Conservation (phyloP, 2,113 vertebrate species). For the Setophaga kirtlandii region DNA sequence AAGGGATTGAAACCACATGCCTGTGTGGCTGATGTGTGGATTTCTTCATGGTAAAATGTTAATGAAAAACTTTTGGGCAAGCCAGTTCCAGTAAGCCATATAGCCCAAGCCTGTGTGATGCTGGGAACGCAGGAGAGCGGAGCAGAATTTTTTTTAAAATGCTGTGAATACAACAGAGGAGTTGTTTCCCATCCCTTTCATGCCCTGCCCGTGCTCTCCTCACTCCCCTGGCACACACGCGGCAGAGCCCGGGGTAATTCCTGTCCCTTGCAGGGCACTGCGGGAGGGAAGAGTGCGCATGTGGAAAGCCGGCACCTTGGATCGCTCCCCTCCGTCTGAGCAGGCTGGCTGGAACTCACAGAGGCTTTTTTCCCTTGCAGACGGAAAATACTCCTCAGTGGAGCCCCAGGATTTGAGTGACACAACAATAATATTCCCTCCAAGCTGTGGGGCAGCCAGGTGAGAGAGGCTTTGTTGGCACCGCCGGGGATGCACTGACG, state of each 20-base stretch:
- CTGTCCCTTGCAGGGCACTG: background rate
- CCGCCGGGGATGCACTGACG: background rate
- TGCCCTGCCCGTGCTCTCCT: background rate
- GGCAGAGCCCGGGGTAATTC: background rate
- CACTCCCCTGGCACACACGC: background rate
- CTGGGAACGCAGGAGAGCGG: background rate
- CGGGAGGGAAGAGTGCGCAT: background rate
- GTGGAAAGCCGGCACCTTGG: background rate
- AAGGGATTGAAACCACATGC: conserved; percentile 60
- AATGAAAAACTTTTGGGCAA: conserved; percentile 49
- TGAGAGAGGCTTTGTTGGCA: conserved; percentile 28
- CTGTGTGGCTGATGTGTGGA: conserved; percentile 16
- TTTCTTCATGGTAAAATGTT: conserved; percentile 28
- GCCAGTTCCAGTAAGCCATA: background rate
- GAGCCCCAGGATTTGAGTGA: conserved; percentile 53
- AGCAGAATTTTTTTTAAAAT: background rate
- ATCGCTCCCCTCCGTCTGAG: background rate
- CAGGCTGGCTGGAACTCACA: conserved; percentile 34
- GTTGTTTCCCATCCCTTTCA: background rate
- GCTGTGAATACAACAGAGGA: background rate
- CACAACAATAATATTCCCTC: conserved; percentile 52
- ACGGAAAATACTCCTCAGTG: conserved; percentile 66
- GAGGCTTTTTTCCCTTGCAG: conserved; percentile 28
- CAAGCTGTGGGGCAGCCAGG: conserved; percentile 43
- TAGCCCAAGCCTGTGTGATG: background rate